These are phyloP conservation scores for Pseudococcus jackbeardsleyi DNA, from an alignment of 2,888 invertebrate genomes.

Conservation along the genomic window DNA sequence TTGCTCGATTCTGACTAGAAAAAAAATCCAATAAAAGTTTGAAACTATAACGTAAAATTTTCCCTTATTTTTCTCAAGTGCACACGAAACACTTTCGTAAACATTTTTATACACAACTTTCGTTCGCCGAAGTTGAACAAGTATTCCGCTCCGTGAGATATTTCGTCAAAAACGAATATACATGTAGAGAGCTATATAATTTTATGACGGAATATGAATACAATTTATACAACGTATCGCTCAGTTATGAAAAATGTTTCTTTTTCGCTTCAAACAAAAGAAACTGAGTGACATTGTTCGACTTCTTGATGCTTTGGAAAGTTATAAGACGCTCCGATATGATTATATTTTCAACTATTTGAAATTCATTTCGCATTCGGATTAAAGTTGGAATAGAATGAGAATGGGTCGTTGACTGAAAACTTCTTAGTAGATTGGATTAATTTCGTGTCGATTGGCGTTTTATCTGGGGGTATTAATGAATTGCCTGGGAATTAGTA, in stretches of 20 bases:
- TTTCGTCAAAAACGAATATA: neutral
- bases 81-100: neutral
- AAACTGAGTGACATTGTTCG: neutral
- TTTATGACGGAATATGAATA: slow-evolving; percentile 1
- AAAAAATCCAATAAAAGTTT: neutral
- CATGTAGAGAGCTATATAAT: neutral
- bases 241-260: slow-evolving; percentile 10
- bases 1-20: neutral
- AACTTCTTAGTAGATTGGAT: neutral
- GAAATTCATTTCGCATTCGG: slow-evolving; percentile 10
- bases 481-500: neutral
- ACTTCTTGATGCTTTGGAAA: neutral
- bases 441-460: neutral
- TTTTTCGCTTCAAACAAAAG: slow-evolving; percentile 1
- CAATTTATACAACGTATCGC: neutral
- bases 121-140: slow-evolving; percentile 7
- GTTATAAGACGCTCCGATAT: slow-evolving; percentile 2
- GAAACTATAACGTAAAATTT: neutral
- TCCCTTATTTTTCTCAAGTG: slow-evolving; percentile 1
- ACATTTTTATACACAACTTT: neutral
- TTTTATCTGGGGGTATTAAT: neutral
- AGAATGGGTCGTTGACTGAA: slow-evolving; percentile 1
- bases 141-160: slow-evolving; percentile 10
- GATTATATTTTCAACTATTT: neutral
- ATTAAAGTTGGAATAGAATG: neutral